A percentile compares a stretch with the other conserved stretches of the same genome.
phyloP scores from a whole-genome alignment of 1,140 invertebrate species.

The Drosophila gunungcola region DNA sequence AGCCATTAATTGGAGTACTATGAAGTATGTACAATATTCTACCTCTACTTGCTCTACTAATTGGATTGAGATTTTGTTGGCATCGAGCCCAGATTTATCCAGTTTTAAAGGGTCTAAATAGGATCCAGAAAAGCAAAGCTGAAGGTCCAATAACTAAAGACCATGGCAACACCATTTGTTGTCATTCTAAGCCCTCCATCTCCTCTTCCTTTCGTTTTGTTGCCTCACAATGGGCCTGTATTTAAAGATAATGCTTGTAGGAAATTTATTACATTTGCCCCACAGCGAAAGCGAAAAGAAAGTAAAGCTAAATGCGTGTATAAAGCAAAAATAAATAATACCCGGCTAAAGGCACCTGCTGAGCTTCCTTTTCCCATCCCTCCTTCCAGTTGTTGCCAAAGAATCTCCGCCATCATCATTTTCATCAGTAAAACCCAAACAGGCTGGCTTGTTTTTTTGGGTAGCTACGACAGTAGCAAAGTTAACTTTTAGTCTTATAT shows the following conservation, averaged over 20 bases:
- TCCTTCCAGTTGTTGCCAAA: slow-evolving; percentile 11
- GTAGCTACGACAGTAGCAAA: neutral
- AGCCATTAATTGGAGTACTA: slow-evolving; percentile 41
- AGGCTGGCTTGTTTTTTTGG: slow-evolving; percentile 1
- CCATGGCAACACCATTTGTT: slow-evolving; percentile 37
- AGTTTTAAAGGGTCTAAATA: slow-evolving; percentile 40
- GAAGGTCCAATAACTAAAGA: slow-evolving; percentile 39
- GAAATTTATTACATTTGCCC: slow-evolving; percentile 75
- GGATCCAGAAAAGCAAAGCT: slow-evolving; percentile 32
- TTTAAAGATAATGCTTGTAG: slow-evolving; percentile 72
- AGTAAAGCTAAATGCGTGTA: slow-evolving; percentile 66
- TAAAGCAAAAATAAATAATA: slow-evolving; percentile 68
- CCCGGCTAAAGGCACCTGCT: slow-evolving; percentile 50
- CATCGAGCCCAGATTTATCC: slow-evolving; percentile 27
- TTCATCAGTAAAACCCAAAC: slow-evolving; percentile 23
- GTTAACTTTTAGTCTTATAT: neutral
- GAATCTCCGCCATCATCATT: slow-evolving; percentile 45
- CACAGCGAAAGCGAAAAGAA: slow-evolving; percentile 23
- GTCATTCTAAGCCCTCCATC: slow-evolving; percentile 32
- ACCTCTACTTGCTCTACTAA: slow-evolving; percentile 1
- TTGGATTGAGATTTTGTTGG: slow-evolving; percentile 47
- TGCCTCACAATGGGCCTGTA: slow-evolving; percentile 30
- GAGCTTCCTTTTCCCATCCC: slow-evolving; percentile 12
- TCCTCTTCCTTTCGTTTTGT: neutral
- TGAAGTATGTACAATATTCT: neutral